Evolutionary conservation across 2,113 vertebrate species (phyloP), one percentile per base, ranked within the genome.

Genomic region (Acinonyx jubatus): DNA sequence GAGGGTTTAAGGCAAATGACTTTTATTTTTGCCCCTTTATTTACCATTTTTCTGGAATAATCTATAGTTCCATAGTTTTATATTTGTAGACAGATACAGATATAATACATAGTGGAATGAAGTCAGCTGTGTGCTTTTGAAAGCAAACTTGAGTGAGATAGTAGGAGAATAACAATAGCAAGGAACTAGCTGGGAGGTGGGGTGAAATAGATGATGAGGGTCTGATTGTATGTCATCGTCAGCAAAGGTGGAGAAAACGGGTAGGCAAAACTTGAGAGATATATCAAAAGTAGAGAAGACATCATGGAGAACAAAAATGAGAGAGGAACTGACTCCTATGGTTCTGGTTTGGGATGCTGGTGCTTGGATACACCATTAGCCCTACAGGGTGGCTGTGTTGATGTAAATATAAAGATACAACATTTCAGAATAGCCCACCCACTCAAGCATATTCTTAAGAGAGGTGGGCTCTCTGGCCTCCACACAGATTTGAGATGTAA

Each of bases 31-130:
- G 12, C 38, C 33, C 80, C 61, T 73, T 65, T 36, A 74, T 52
- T 66, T 84, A 89, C 15, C 7, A 27, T 65, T 89, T 96, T 87
- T 73, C 78, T 87, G 55, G 48, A 93, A 86, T 89, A 86, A 36
- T 9, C 11, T 71, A 8, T 57, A 71, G 12, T 48, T 86, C 10
- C 23, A 3, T 71, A 74, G 31, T 41, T 82, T 52, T 86, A 68
- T 33, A 63, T 50, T 48, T 76, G 66, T 71, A 48, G 55, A 57
- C 15, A 45, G 25, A 48, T 48, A 25, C 10, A 1, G 71, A 45
- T 52, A 69, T 23, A 55, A 73, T 63, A 27, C 31, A 52, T 63
- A 76, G 31, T 66, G 13, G 36, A 16, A 69, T 33, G 25, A 76
- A 76, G 41, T 76, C 41, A 45, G 38, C 45, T 29, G 41, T 76